Base-by-base conservation (phyloP, 2,888 invertebrate genomes). In the Osmoderma eremita region DNA sequence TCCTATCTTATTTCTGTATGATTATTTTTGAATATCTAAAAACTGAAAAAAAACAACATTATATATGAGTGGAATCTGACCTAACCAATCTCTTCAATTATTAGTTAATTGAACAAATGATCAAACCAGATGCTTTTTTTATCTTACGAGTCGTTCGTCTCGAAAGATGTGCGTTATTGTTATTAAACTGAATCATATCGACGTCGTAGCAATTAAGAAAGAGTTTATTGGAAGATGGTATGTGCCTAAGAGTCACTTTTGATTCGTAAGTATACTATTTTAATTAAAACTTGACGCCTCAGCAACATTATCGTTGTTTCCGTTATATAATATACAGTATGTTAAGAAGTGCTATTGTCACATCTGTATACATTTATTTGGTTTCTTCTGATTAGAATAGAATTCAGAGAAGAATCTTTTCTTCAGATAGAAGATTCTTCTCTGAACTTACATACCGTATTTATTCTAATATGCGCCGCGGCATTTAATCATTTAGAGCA, bases 101-200 rank as follows among this genome's bases (percentile, higher is more conserved):
- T 17, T 39, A 24, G 24, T 61, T 61, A 45, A 61, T 45, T 45
- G 45, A 48, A 61, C 17, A 30, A 24, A 30, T 30, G 15, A 20
- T 20, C n/a, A 39, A 39, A 30, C 30, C n/a, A n/a, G n/a, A n/a
- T 17, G 17, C 22, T 17, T 53, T 38, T 51, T 56, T 41, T 20
- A 20, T 56, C 20, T n/a, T n/a, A 18, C n/a, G 41, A 41, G 18
- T 39, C 22, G 13, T 50, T 50, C 50, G 13, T 20, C 30, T 61
- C 15, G 24, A 61, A 15, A 22, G 15, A 17, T 61, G 30, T 30
- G 45, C 18, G 58, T 45, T 42, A 48, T 30, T 30, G 30, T 48
- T 61, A 61, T 61, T 61, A 45, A 61, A 61, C 45, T 61, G 58
- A 61, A 61, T 61, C 58, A 30, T 20, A 30, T 45, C 58, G 24